Conservation (phyloP, 2,113 vertebrate species). For the Aramus guarauna region DNA sequence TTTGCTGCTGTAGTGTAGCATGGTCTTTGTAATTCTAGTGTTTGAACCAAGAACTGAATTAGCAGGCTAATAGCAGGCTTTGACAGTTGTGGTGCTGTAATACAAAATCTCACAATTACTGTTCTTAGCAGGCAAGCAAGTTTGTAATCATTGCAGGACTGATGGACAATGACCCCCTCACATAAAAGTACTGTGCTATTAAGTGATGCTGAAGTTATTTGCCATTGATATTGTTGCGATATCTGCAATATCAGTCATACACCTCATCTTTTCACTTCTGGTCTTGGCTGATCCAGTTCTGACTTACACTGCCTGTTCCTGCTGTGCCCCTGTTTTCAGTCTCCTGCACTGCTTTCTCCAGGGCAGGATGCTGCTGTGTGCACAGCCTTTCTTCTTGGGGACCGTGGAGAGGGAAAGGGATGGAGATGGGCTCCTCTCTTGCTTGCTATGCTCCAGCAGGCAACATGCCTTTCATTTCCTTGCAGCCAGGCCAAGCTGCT, state of each 20-base stretch:
- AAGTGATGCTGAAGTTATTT: background rate
- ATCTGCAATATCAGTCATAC: background rate
- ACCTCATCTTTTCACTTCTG: background rate
- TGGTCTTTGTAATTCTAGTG: background rate
- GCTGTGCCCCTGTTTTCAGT: background rate
- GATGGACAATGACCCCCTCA: background rate
- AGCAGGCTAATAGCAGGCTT: background rate
- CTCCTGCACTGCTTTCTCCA: background rate
- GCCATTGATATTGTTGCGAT: background rate
- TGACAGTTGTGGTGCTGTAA: background rate
- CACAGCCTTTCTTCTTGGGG: background rate
- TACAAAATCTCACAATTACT: background rate
- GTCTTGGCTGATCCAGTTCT: background rate
- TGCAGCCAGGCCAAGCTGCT: background rate
- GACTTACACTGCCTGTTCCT: background rate
- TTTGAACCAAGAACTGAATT: background rate
- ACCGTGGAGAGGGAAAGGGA: accelerated
- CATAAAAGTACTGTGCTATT: background rate
- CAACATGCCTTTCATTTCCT: background rate
- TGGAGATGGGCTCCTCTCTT: background rate
- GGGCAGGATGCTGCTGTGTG: background rate
- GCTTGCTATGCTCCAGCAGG: background rate
- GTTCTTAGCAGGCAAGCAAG: background rate
- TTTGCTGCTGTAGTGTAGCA: background rate
- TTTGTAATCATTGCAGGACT: background rate